These are phyloP conservation scores for Formica aserva DNA, from an alignment of 2,888 invertebrate genomes.

Conservation along the genomic window DNA sequence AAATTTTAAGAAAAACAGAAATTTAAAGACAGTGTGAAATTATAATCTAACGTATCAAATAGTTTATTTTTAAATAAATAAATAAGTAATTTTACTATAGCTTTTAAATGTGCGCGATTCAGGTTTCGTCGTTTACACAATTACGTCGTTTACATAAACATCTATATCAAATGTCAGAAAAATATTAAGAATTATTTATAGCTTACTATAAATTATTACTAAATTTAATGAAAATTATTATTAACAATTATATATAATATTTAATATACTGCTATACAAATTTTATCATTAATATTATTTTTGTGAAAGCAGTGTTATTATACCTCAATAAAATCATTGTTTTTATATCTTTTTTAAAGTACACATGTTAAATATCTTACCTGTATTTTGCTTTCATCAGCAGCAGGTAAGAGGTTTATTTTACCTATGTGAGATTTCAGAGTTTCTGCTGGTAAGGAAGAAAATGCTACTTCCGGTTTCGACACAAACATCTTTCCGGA, in stretches of 20 bases:
- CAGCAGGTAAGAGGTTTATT: constrained; percentile 10
- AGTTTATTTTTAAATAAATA: not conserved
- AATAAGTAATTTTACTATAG: not conserved
- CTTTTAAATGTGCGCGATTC: too few species aligned
- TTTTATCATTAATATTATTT: not conserved
- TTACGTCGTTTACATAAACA: too few species aligned
- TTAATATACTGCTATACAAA: not conserved
- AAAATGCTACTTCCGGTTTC: not conserved
- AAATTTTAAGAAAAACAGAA: not conserved
- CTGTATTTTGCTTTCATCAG: not conserved
- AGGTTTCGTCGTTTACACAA: not conserved
- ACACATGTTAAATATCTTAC: not conserved
- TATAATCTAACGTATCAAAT: not conserved
- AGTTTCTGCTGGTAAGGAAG: constrained; percentile 67
- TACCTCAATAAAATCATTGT: not conserved
- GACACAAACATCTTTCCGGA: constrained; percentile 7
- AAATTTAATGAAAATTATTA: not conserved
- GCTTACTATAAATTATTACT: not conserved
- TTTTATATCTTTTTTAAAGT: not conserved
- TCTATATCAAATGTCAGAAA: not conserved
- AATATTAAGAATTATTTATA: not conserved
- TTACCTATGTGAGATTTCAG: not conserved
- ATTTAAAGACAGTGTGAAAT: not conserved
- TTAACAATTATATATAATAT: not conserved
- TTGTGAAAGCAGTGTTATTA: not conserved